Evolutionary conservation across 2,888 invertebrate species (phyloP).

Genomic region (Anthophora plumipes): DNA sequence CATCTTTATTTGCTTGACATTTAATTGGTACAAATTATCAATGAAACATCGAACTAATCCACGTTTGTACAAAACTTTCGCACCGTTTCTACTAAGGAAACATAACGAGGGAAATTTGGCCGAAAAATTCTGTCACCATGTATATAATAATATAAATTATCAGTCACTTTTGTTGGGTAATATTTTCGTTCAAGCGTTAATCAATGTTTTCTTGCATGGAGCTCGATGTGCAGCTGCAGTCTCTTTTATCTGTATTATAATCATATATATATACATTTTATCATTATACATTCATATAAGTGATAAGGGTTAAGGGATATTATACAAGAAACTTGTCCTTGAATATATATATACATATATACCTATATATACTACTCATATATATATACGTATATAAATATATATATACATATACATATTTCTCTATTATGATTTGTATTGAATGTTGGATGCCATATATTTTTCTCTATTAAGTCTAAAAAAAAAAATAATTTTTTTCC

Average conservation of each 20-base stretch:
- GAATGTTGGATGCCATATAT: conserved; percentile 82
- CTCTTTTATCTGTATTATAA: conserved; percentile 81
- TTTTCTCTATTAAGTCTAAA: conserved; percentile 67
- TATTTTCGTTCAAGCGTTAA: conserved; percentile 79
- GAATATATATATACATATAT: conserved; percentile 53
- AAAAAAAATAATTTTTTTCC: conserved; percentile 46
- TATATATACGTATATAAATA: conserved; percentile 22
- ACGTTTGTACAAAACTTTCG: too few species aligned
- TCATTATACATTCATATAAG: conserved; percentile 56
- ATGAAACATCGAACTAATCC: too few species aligned
- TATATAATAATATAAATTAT: conserved; percentile 39
- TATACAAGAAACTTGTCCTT: conserved; percentile 50
- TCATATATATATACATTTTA: conserved; percentile 56
- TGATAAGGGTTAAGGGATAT: conserved; percentile 62
- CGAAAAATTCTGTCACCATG: too few species aligned
- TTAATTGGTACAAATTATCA: too few species aligned
- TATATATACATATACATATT: conserved; percentile 38
- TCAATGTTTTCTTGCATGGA: conserved; percentile 84
- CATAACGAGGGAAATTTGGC: too few species aligned
- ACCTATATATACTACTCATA: conserved; percentile 36
- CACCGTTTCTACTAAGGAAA: too few species aligned
- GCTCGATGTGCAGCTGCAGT: conserved; percentile 84
- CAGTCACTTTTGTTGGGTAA: conserved; percentile 74
- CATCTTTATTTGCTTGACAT: too few species aligned
- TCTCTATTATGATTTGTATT: conserved; percentile 78